Base-by-base conservation (phyloP, 2,888 invertebrate genomes). In the Acholoe squamosa region DNA sequence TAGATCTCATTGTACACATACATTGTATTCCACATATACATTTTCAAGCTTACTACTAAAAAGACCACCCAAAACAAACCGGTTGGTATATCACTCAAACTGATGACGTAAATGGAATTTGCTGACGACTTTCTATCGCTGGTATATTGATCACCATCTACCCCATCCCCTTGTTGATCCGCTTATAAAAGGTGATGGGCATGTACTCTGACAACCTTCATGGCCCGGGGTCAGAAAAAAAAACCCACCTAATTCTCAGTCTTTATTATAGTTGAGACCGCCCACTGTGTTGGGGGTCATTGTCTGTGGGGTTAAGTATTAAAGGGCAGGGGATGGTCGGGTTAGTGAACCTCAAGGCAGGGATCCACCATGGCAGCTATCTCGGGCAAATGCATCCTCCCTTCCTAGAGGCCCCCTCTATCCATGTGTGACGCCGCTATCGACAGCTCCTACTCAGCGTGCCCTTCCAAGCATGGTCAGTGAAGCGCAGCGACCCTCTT, bases 251-350 rank as follows among this genome's bases (percentile, higher is more conserved):
- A 61, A 61, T 61, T 61, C 19, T 14, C 12, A 61, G 19, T 61
- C 61, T 14, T 3, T 61, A n/a, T 61, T 61, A 61, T n/a, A 19
- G 22, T 61, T 61, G 61, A 10, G 43, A 19, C 61, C 61, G 19
- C 61, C 61, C 61, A 61, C 61, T 61, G 61, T n/a, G 61, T 61
- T 14, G 12, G 54, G 12, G 54, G 19, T 10, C 12, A 10, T 14
- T 19, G 61, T n/a, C 61, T 61, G 61, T n/a, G 61, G 61, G 61
- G 61, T 61, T 61, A 61, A 61, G 61, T 61, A n/a, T n/a, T n/a
- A 61, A n/a, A n/a, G 61, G n/a, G 61, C 43, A n/a, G 19, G 61
- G 19, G 61, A 7, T 61, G 61, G 22, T 7, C 3, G 61, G 61
- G 61, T 14, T 12, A 14, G 61, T 61, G 61, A 61, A 61, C 3